Base-by-base conservation (phyloP, 2,113 vertebrate species). In the Sula dactylatra region DNA sequence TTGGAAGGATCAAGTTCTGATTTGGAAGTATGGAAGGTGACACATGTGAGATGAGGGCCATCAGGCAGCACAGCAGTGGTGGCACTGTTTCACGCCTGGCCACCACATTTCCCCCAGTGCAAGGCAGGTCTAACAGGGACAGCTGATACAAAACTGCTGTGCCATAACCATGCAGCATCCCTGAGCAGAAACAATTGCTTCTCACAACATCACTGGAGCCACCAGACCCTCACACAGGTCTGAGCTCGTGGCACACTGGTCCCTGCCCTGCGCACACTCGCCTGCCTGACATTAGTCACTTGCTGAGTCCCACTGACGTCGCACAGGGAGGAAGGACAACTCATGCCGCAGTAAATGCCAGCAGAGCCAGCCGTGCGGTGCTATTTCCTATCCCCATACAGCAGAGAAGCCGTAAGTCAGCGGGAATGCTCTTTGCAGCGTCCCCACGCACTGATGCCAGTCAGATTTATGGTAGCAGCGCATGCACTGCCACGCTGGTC, bases 261-360 rank as follows among this genome's bases (percentile, higher is more conserved):
- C 56, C 66, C 40, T 70, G 56, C n/a, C 44, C 71, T 38, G 5
- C 7, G 12, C 50, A 52, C 1, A 1, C 69, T 84, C 10, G 4
- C 36, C 77, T 56, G 67, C 36, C 67, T 40, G 49, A 38, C 47
- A 10, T 38, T 0, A 50, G 70, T 34, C 54, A 1, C 88, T 32
- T 1, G 2, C 40, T 0, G 1, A 70, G 62, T 44, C 71, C 24
- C 56, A 4, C 66, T 65, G 94, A 45, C 0, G 31, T 36, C 5
- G 2, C 78, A 16, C 1, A 0, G 54, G 79, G 64, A 90, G 82
- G 38, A 80, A 82, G 91, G 76, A 77, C 64, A 65, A 5, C 67
- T 80, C 11, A 3, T 49, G 86, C 73, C 0, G 16, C 86, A 84
- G 72, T 24, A 14, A 83, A 56, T 20, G 76, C 45, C 67, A 76